Evolutionary conservation across 2,113 vertebrate species (phyloP).

Genomic region (Odobenus rosmarus): DNA sequence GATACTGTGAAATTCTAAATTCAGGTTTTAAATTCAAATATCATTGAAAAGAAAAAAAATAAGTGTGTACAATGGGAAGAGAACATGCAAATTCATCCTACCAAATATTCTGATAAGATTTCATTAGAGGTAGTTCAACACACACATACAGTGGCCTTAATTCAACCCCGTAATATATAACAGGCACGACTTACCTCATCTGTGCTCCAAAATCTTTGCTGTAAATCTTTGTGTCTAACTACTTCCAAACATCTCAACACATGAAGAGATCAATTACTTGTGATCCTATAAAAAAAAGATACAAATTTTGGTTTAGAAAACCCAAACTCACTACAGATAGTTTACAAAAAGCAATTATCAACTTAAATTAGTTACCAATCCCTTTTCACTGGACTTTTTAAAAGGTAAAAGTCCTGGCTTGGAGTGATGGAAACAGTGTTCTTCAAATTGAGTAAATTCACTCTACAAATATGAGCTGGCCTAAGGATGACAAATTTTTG

Average conservation of each 20-base stretch:
- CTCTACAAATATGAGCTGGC: neutral
- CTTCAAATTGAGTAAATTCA: neutral
- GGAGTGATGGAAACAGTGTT: neutral
- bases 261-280: neutral
- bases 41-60: neutral
- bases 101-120: neutral
- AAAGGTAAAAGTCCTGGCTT: neutral
- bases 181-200: neutral
- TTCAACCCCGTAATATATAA: neutral
- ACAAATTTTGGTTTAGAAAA: slow-evolving; percentile 10
- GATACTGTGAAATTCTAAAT: slow-evolving; percentile 7
- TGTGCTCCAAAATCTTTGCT: neutral
- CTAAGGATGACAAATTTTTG: neutral
- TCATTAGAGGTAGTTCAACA: neutral
- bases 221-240: neutral
- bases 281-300: neutral
- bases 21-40: slow-evolving; percentile 10
- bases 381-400: neutral
- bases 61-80: neutral
- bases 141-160: neutral
- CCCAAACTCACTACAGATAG: neutral
- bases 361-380: neutral
- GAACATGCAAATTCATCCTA: neutral
- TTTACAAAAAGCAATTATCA: neutral
- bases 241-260: neutral